Conservation (phyloP, 2,113 vertebrate species). For the Upupa epops region DNA sequence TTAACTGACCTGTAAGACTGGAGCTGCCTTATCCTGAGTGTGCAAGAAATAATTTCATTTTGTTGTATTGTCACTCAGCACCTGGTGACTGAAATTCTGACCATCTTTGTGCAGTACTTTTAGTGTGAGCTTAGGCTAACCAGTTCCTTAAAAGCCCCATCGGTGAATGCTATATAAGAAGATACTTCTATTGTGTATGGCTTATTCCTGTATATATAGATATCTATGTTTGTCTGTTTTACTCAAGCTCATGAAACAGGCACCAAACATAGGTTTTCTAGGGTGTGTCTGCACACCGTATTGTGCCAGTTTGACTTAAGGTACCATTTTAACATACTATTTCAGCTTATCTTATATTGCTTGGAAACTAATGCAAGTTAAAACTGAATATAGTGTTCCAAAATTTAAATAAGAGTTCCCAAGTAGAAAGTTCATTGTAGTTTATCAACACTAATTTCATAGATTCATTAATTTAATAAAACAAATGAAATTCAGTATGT, state of each 20-base stretch:
- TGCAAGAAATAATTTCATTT: neutral
- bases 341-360: neutral
- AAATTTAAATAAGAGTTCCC: neutral
- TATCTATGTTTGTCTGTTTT: conserved; percentile 18
- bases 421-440: neutral
- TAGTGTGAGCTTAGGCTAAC: neutral
- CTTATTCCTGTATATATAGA: conserved; percentile 25
- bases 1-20: neutral
- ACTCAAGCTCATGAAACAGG: neutral
- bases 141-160: conserved; percentile 12
- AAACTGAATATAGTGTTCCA: neutral
- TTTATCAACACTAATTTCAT: neutral
- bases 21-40: neutral
- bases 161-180: neutral
- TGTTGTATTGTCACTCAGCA: neutral
- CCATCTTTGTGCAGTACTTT: neutral
- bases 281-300: neutral
- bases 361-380: neutral
- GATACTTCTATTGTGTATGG: conserved; percentile 12
- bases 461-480: neutral
- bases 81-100: neutral
- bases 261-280: neutral
- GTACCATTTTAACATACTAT: neutral
- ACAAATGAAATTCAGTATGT: neutral
- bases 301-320: neutral